Evolutionary conservation across 2,888 invertebrate species (phyloP).

Genomic region (Piscicola geometra): DNA sequence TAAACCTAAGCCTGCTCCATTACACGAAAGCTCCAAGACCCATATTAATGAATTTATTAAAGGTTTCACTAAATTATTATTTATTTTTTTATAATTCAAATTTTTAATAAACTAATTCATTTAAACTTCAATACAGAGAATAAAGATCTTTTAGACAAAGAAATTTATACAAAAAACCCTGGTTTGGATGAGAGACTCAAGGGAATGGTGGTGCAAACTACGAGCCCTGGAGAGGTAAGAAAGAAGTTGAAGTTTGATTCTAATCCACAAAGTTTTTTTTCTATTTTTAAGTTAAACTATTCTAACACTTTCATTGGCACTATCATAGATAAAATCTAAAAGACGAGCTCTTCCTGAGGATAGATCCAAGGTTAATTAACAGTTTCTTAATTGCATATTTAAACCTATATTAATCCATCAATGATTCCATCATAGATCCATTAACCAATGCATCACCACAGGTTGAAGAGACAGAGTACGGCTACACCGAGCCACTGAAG

Average conservation of each 20-base stretch:
- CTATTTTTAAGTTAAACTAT: neutral
- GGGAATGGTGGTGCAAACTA: conserved; percentile 41
- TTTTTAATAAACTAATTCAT: neutral
- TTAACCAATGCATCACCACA: neutral
- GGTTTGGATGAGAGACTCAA: conserved; percentile 42
- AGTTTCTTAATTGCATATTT: conserved; percentile 24
- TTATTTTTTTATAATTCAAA: neutral
- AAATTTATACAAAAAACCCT: conserved; percentile 43
- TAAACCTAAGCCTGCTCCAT: conserved; percentile 43
- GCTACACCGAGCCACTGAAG: conserved; percentile 65
- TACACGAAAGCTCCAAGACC: conserved; percentile 39
- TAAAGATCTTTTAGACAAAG: conserved; percentile 43
- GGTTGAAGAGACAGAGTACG: conserved; percentile 62
- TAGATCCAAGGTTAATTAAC: neutral
- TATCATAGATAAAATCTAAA: neutral
- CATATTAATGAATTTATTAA: conserved; percentile 37
- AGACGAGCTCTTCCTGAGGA: conserved; percentile 1
- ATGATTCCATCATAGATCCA: neutral
- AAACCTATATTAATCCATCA: neutral
- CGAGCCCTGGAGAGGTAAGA: conserved; percentile 40
- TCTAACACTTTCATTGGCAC: neutral
- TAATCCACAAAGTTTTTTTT: too few relatives aligned
- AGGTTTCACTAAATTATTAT: conserved; percentile 34
- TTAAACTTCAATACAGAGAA: conserved; percentile 41
- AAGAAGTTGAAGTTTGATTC: too few relatives aligned